Evolutionary conservation across 1,140 invertebrate genomes (phyloP), one percentile per base, ranked within the genome.

Genomic region (Heliconius eleuchia): DNA sequence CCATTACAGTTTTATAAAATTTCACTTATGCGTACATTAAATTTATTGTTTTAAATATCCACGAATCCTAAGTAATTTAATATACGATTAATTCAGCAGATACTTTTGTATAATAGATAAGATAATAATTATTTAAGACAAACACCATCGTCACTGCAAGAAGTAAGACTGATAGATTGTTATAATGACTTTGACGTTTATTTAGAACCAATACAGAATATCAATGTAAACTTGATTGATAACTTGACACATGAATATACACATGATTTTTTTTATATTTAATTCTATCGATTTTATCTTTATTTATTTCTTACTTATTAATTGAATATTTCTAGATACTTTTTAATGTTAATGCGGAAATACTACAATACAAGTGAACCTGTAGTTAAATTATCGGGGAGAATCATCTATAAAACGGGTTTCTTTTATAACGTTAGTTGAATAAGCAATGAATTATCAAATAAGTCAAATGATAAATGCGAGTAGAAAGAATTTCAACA

Each of bases 1-100:
- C 89, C 91, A 92, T 92, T 86, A 8, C 74, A 18, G 27, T 66
- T 30, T 30, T 27, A 66, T 30, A 3, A 23, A 66, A 66, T 66
- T 66, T 66, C 23, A 66, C 60, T 66, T 66, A 66, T 5, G 23
- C 60, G 60, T 66, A 66, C 11, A 66, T 66, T 66, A 18, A 66
- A 30, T 30, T 66, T 13, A 13, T 6, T 13, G 23, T 30, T 27
- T 60, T 30, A 66, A 66, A 30, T 5, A 23, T 23, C 27, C 27
- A 66, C 5, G 1, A 66, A 30, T 30, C 23, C 4, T 16, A 66
- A 66, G 27, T 66, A 30, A 27, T 66, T 66, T n/a, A 27, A 30
- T 66, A 66, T 30, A 66, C 27, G 60, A 66, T 13, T 30, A 16
- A 66, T 66, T 6, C 19, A 27, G 27, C 9, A 55, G 52, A 72